Percentiles rank a stretch among this genome's conserved stretches.
Evolutionary conservation across 2,113 vertebrate species (phyloP).

Genomic region (Ploceus nigricollis): DNA sequence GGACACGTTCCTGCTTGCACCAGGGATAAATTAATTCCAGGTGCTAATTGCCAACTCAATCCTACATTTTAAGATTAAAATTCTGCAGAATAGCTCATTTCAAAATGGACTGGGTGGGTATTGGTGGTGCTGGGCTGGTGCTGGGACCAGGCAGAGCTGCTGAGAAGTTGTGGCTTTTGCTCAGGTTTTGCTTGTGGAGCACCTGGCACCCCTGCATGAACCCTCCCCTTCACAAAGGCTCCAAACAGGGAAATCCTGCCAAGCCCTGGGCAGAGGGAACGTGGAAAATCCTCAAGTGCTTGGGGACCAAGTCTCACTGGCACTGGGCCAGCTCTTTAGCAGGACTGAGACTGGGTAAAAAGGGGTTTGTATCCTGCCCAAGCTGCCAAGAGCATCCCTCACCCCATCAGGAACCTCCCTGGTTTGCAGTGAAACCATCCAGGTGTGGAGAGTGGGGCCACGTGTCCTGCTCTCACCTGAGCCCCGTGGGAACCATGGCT

Average conservation of each 20-base stretch:
- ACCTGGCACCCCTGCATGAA: not conserved
- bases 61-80: not conserved
- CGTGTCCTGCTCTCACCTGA: not conserved
- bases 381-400: not conserved
- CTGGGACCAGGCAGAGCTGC: not conserved
- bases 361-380: not conserved
- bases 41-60: not conserved
- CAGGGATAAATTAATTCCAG: not conserved
- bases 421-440: not conserved
- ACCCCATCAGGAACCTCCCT: not conserved
- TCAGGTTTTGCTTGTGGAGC: not conserved
- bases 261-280: not conserved
- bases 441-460: not conserved
- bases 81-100: not conserved
- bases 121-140: not conserved
- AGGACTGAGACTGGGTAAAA: not conserved
- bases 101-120: not conserved
- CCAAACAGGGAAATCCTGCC: not conserved
- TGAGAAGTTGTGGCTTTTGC: not conserved
- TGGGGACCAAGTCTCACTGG: not conserved
- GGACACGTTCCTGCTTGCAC: not conserved
- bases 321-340: not conserved
- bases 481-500: fast-evolving
- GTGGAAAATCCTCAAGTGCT: not conserved
- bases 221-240: not conserved